Evolutionary conservation across 2,888 invertebrate species (phyloP).

Genomic region (Reticulitermes lucifugus): DNA sequence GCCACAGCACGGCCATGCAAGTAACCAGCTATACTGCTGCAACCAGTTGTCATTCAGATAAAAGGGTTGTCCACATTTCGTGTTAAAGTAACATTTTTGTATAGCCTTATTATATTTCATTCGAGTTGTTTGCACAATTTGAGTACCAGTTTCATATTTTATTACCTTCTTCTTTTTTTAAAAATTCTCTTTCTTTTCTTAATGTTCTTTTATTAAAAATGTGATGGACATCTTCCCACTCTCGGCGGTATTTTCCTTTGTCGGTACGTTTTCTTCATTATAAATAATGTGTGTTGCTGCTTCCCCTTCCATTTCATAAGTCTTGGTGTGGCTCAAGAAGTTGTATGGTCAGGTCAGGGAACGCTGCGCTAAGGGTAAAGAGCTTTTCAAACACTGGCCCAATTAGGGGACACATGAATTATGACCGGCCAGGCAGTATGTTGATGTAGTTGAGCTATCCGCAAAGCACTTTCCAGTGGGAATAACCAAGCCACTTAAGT

Average conservation of each 20-base stretch:
- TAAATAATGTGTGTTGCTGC: constrained; percentile 22
- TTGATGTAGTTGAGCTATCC: not conserved
- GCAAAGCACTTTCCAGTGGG: not conserved
- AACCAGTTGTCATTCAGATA: too few relatives aligned
- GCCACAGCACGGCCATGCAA: too few relatives aligned
- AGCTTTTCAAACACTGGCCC: constrained; percentile 38
- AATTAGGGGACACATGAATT: constrained; percentile 29
- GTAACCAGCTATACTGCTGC: too few relatives aligned
- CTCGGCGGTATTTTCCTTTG: constrained; percentile 22
- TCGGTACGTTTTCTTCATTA: constrained; percentile 22
- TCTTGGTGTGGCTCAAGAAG: not conserved
- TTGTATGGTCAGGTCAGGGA: not conserved
- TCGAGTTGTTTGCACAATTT: constrained; percentile 27
- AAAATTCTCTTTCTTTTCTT: not conserved
- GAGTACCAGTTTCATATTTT: not conserved
- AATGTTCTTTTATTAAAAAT: not conserved
- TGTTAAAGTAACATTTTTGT: not conserved
- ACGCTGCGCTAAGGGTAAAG: not conserved
- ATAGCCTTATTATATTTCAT: not conserved
- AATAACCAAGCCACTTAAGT: not conserved
- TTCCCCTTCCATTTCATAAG: not conserved
- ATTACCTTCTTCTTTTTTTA: not conserved
- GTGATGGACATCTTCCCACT: constrained; percentile 36
- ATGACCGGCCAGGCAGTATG: not conserved
- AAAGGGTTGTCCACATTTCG: not conserved